Evolutionary conservation across 1,140 invertebrate genomes (phyloP).

Genomic region (Choristoneura fumiferana): DNA sequence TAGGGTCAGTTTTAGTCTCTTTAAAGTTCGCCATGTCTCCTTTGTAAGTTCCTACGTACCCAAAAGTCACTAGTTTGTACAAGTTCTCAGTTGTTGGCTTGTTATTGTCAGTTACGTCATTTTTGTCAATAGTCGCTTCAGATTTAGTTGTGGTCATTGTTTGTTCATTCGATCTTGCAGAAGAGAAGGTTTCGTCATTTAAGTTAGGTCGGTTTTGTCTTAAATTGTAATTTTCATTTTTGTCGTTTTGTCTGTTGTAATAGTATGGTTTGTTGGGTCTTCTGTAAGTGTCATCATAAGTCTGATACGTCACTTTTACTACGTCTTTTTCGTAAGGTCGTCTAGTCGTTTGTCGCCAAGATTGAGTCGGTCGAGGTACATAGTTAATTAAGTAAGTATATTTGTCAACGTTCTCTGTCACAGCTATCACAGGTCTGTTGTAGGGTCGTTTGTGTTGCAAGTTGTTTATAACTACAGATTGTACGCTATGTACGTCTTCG

Average conservation of each 20-base stretch:
- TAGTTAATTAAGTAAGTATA: conserved; percentile 73
- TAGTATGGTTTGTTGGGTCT: conserved; percentile 65
- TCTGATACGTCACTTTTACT: conserved; percentile 71
- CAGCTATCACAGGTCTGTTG: conserved; percentile 64
- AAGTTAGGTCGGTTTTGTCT: conserved; percentile 16
- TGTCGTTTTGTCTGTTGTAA: conserved; percentile 56
- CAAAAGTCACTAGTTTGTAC: conserved; percentile 67
- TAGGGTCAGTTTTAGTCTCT: conserved; percentile 26
- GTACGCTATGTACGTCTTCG: conserved; percentile 60
- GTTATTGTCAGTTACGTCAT: conserved; percentile 33
- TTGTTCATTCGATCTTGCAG: conserved; percentile 60
- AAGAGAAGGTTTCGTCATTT: conserved; percentile 40
- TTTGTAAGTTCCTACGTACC: conserved; percentile 65
- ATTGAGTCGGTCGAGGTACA: conserved; percentile 65
- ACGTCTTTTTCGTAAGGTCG: conserved; percentile 58
- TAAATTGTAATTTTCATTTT: conserved; percentile 19
- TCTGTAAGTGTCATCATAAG: conserved; percentile 68
- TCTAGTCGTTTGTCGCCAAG: conserved; percentile 52
- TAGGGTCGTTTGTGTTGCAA: conserved; percentile 61
- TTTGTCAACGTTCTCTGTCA: conserved; percentile 71
- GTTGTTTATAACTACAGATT: conserved; percentile 66
- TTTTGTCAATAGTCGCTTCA: conserved; percentile 29
- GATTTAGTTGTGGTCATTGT: conserved; percentile 30
- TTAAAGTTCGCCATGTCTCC: conserved; percentile 31
- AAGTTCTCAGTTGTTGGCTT: conserved; percentile 61